A percentile compares a stretch with the other conserved stretches of the same genome.
Conservation (phyloP, 2,888 invertebrate species). For the Drosophila algonquin region DNA sequence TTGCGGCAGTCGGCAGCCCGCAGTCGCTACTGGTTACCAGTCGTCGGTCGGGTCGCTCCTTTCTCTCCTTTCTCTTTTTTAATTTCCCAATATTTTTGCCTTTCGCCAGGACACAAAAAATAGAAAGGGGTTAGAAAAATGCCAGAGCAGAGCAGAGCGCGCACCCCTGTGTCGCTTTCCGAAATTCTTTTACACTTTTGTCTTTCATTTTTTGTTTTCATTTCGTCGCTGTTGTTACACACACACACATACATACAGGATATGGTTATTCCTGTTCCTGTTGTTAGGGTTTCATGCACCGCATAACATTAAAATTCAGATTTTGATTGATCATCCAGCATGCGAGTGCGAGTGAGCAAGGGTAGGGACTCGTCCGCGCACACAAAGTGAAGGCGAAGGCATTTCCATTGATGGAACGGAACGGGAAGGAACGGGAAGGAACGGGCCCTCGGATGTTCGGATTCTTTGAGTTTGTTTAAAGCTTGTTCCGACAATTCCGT, state of each 20-base stretch:
- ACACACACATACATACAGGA: slow-evolving; percentile 49
- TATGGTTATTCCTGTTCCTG: slow-evolving; percentile 60
- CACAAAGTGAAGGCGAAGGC: not conserved
- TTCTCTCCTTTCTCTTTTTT: slow-evolving; percentile 37
- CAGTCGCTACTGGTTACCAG: slow-evolving; percentile 57
- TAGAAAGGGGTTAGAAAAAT: slow-evolving; percentile 72
- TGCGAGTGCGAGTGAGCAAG: slow-evolving; percentile 26
- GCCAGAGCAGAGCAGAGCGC: slow-evolving; percentile 55
- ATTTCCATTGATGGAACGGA: slow-evolving; percentile 14
- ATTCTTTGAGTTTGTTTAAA: slow-evolving; percentile 37
- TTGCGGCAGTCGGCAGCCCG: slow-evolving; percentile 52
- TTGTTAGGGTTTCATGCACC: slow-evolving; percentile 70
- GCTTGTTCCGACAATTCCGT: slow-evolving; percentile 38
- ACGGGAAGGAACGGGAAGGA: not conserved
- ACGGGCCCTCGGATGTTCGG: not conserved
- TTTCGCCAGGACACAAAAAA: slow-evolving; percentile 33
- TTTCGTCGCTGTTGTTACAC: too few relatives aligned
- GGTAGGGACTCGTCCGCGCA: not conserved
- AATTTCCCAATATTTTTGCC: slow-evolving; percentile 69
- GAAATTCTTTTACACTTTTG: slow-evolving; percentile 68
- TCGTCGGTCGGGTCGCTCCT: slow-evolving; percentile 40
- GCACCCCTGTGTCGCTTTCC: slow-evolving; percentile 56
- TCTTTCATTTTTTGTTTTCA: slow-evolving; percentile 28
- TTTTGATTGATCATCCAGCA: slow-evolving; percentile 73
- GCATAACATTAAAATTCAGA: slow-evolving; percentile 78